Evolutionary conservation across 2,888 invertebrate species (phyloP).

Genomic region (Thymelicus acteon): DNA sequence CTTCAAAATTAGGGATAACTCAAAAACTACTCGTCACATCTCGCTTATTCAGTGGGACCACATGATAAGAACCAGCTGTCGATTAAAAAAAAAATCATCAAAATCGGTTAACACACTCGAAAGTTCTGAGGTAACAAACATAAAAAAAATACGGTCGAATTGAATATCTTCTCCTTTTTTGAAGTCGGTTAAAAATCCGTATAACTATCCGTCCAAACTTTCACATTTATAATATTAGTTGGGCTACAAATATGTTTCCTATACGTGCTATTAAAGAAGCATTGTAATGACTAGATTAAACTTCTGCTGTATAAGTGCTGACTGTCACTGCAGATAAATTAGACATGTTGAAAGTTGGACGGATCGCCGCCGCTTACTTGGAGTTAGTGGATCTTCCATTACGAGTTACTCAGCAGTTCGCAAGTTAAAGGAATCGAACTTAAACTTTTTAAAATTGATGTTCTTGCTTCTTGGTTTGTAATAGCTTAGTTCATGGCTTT

Average conservation of each 20-base stretch:
- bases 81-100: no score
- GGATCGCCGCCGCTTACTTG: neutral
- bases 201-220: no score
- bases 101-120: no score
- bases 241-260: neutral
- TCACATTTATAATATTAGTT: no score
- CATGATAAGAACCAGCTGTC: no score
- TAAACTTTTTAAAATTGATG: constrained; percentile 5
- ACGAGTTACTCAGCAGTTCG: neutral
- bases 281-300: neutral
- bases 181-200: no score
- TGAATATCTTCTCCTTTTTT: no score
- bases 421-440: neutral
- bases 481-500: neutral
- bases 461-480: neutral
- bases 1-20: no score
- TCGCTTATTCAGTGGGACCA: no score
- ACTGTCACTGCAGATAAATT: neutral
- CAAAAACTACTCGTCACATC: no score
- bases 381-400: neutral
- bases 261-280: neutral
- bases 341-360: neutral
- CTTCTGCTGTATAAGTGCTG: neutral
- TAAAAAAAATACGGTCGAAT: no score
- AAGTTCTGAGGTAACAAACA: no score